These are phyloP conservation scores for Tyrophagus putrescentiae DNA, from an alignment of 1,140 invertebrate species.

Conservation along the genomic window DNA sequence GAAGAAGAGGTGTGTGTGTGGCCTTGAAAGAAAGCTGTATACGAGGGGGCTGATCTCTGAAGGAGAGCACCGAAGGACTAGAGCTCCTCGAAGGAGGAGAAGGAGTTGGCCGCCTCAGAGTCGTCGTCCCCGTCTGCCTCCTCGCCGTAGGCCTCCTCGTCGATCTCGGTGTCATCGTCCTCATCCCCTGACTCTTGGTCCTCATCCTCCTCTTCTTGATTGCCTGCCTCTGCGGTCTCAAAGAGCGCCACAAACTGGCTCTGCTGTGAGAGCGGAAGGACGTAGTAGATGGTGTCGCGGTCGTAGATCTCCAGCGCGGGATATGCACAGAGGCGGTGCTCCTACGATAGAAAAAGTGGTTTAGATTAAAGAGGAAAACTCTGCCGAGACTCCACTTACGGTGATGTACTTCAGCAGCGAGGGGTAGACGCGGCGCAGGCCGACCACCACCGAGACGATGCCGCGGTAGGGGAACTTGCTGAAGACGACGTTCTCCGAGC, in stretches of 20 bases:
- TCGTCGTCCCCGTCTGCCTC: too few species aligned
- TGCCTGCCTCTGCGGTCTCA: too few species aligned
- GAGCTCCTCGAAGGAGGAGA: too few species aligned
- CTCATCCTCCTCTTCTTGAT: too few species aligned
- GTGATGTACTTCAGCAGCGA: conserved; percentile 33
- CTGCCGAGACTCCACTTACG: conserved; percentile 28
- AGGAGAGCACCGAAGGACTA: too few species aligned
- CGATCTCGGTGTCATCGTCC: too few species aligned
- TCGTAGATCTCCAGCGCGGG: conserved; percentile 38
- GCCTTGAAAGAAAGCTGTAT: too few species aligned
- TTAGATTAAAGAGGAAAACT: background rate
- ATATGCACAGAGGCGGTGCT: conserved; percentile 36
- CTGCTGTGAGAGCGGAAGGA: conserved; percentile 36
- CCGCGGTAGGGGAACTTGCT: conserved; percentile 36
- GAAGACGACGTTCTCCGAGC: conserved; percentile 34
- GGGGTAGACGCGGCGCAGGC: conserved; percentile 36
- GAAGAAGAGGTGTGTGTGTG: too few species aligned
- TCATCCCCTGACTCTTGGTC: too few species aligned
- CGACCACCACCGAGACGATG: conserved; percentile 36
- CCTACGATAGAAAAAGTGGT: conserved; percentile 27
- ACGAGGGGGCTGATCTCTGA: too few species aligned
- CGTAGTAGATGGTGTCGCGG: conserved; percentile 32
- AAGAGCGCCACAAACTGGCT: conserved; percentile 17
- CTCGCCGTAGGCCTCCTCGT: too few species aligned
- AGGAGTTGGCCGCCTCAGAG: too few species aligned